Percentiles rank a stretch among this genome's conserved stretches.
Conservation (phyloP, 2,888 invertebrate genomes). For the Parasteatoda lunata region DNA sequence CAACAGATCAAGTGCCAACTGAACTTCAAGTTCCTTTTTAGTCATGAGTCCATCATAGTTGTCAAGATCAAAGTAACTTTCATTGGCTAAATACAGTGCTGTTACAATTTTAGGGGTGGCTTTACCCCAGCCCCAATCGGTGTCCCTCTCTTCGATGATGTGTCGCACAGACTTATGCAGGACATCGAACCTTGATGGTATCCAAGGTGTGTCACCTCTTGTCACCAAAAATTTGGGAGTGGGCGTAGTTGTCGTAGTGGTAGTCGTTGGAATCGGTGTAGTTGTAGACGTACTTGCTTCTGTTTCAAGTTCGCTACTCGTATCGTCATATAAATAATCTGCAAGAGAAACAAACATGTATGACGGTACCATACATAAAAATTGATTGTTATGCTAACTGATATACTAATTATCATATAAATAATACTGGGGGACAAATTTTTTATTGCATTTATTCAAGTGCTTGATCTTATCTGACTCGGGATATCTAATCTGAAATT, state of each 20-base stretch:
- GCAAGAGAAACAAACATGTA: not conserved
- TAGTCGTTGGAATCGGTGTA: not conserved
- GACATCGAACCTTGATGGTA: slow-evolving; percentile 39
- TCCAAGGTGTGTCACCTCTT: slow-evolving; percentile 30
- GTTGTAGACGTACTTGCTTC: not conserved
- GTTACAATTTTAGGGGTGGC: slow-evolving; percentile 36
- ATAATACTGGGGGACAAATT: no score
- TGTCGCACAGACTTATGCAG: slow-evolving; percentile 47
- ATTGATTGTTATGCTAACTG: no score
- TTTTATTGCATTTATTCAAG: no score
- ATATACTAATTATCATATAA: no score
- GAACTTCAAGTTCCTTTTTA: slow-evolving; percentile 55
- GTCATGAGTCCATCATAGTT: slow-evolving; percentile 49
- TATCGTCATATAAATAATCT: slow-evolving; percentile 44
- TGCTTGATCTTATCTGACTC: no score
- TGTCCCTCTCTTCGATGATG: slow-evolving; percentile 38
- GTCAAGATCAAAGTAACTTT: slow-evolving; percentile 43
- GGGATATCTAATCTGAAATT: no score
- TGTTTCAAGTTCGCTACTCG: slow-evolving; percentile 19
- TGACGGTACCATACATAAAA: no score
- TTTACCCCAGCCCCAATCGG: slow-evolving; percentile 48
- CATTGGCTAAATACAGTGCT: slow-evolving; percentile 39
- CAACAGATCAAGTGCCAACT: slow-evolving; percentile 51
- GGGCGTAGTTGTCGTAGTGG: not conserved
- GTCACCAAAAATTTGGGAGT: not conserved